Evolutionary conservation across 2,113 vertebrate species (phyloP).

Genomic region (Varanus salvator): DNA sequence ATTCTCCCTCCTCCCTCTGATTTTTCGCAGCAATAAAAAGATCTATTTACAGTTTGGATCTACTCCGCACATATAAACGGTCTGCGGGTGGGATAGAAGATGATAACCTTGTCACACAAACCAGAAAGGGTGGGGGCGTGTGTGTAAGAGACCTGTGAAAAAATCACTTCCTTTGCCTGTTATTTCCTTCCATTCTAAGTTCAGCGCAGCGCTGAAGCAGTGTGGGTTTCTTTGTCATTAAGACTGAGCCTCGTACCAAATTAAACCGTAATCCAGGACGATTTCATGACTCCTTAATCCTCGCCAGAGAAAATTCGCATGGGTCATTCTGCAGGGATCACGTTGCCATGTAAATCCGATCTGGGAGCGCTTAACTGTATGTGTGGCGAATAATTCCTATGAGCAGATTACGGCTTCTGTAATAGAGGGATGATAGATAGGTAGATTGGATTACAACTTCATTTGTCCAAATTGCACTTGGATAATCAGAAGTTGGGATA

Average conservation of each 20-base stretch:
- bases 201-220: conserved; percentile 40
- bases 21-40: conserved; percentile 37
- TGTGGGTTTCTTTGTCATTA: conserved; percentile 44
- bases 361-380: conserved; percentile 14
- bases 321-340: conserved; percentile 44
- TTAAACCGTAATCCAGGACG: conserved; percentile 24
- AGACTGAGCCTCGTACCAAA: conserved; percentile 54
- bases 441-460: neutral
- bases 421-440: neutral
- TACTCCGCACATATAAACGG: conserved; percentile 48
- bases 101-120: conserved; percentile 55
- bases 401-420: neutral
- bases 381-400: neutral
- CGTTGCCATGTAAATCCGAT: conserved; percentile 43
- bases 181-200: conserved; percentile 66
- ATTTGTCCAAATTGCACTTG: neutral
- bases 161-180: conserved; percentile 44
- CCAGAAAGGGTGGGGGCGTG: conserved; percentile 24
- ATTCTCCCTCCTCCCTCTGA: conserved; percentile 5
- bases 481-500: neutral
- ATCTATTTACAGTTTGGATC: conserved; percentile 56
- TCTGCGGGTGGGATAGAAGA: too few relatives aligned
- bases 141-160: neutral
- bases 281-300: conserved; percentile 43
- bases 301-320: conserved; percentile 26